A percentile compares a stretch with the other conserved stretches of the same genome.
Evolutionary conservation across 1,140 invertebrate genomes (phyloP).

Genomic region (Heliconius hewitsoni): DNA sequence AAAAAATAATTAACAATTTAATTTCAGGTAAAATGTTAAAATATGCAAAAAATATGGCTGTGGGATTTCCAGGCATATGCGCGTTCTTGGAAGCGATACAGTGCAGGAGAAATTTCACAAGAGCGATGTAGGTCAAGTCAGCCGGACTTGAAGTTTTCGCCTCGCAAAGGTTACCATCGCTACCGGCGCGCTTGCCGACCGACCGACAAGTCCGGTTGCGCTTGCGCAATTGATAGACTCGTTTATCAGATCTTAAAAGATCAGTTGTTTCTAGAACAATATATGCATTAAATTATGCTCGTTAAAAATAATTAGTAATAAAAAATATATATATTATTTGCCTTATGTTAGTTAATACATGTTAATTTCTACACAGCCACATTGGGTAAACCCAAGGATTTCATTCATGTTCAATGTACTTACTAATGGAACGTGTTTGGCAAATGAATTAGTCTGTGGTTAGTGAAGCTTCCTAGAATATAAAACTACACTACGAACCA

Average conservation of each 20-base stretch:
- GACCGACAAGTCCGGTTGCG: conserved; percentile 66
- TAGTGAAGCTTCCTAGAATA: conserved; percentile 20
- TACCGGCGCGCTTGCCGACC: conserved; percentile 49
- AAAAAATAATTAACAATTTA: not conserved
- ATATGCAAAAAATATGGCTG: conserved; percentile 34
- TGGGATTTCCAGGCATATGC: conserved; percentile 68
- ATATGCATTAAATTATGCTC: not conserved
- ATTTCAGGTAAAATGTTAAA: conserved; percentile 46
- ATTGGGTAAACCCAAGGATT: conserved; percentile 67
- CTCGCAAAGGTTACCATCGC: conserved; percentile 71
- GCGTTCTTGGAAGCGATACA: conserved; percentile 68
- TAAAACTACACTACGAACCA: not conserved
- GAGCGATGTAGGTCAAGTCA: conserved; percentile 75
- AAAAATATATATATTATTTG: not conserved
- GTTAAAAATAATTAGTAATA: conserved; percentile 10
- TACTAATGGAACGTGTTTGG: conserved; percentile 48
- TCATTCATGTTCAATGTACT: conserved; percentile 61
- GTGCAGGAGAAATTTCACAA: conserved; percentile 79
- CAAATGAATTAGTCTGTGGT: conserved; percentile 59
- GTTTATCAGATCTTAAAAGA: conserved; percentile 76
- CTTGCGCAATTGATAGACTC: conserved; percentile 74
- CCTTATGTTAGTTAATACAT: not conserved
- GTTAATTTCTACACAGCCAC: conserved; percentile 32
- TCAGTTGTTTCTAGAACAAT: conserved; percentile 65
- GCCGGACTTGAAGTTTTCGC: conserved; percentile 76